phyloP scores from a whole-genome alignment of 1,140 invertebrate genomes.

The Trachymyrmex septentrionalis region DNA sequence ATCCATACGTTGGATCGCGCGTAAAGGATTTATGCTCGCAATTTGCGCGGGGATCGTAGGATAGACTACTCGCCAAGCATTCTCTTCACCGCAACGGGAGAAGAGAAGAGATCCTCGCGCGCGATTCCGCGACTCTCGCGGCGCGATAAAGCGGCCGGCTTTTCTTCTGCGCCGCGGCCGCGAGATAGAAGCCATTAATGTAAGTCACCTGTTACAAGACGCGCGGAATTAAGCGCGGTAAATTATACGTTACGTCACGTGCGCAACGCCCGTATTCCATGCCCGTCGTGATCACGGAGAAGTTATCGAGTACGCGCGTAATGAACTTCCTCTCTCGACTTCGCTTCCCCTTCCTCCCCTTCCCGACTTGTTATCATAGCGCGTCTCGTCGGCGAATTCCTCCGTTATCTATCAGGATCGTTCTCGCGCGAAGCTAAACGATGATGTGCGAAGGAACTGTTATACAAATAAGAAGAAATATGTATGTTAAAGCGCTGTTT shows the following conservation, averaged over 20 bases:
- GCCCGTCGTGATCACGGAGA: slow-evolving; percentile 24
- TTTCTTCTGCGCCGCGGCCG: slow-evolving; percentile 26
- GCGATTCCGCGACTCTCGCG: slow-evolving; percentile 31
- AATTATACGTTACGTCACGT: slow-evolving; percentile 63
- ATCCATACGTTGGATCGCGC: slow-evolving; percentile 37
- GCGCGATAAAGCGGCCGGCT: slow-evolving; percentile 51
- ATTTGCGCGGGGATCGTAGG: slow-evolving; percentile 52
- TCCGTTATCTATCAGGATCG: slow-evolving; percentile 57
- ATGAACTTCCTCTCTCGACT: slow-evolving; percentile 57
- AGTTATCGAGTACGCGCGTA: slow-evolving; percentile 62
- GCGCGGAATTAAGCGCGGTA: slow-evolving; percentile 67
- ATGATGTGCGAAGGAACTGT: background rate
- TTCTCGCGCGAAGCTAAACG: slow-evolving; percentile 5
- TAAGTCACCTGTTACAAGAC: slow-evolving; percentile 71
- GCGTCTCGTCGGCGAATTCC: slow-evolving; percentile 5
- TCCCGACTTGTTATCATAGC: slow-evolving; percentile 2
- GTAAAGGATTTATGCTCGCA: slow-evolving; percentile 58
- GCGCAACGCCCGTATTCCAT: slow-evolving; percentile 13
- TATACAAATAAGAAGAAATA: slow-evolving; percentile 20
- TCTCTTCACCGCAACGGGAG: background rate
- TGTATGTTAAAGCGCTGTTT: background rate
- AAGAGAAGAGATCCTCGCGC: slow-evolving; percentile 20
- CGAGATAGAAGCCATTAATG: slow-evolving; percentile 69
- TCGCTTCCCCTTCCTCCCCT: background rate
- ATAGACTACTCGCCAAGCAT: slow-evolving; percentile 5